A percentile compares a stretch with the other conserved stretches of the same genome.
These are phyloP conservation scores for Apotomis capreana DNA, from an alignment of 2,888 invertebrate species.

Conservation along the genomic window DNA sequence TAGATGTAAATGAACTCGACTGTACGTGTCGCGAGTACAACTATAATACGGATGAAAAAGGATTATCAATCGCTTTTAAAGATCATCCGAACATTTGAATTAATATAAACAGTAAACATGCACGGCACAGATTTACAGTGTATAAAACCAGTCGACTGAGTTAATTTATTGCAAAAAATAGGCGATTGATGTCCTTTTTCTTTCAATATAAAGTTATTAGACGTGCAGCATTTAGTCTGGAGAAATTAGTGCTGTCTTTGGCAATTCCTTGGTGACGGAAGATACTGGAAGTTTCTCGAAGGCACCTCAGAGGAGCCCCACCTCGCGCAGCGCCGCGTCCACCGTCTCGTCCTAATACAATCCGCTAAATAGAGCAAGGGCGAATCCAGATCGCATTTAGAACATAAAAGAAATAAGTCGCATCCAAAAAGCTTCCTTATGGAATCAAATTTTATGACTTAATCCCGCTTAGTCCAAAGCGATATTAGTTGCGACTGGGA, in stretches of 20 bases:
- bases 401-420: neutral
- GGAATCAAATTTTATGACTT: no score
- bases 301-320: constrained; percentile 91
- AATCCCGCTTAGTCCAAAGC: no score
- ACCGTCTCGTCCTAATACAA: constrained; percentile 92
- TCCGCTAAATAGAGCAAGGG: constrained; percentile 29
- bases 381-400: neutral
- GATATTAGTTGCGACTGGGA: neutral
- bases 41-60: neutral
- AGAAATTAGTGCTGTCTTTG: constrained; percentile 36
- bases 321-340: constrained; percentile 96
- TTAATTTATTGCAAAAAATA: no score
- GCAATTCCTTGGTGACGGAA: constrained; percentile 42
- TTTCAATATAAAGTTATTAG: neutral
- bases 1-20: no score
- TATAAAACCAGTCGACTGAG: no score
- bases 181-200: no score
- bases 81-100: no score
- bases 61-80: neutral
- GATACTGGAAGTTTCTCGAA: constrained; percentile 45
- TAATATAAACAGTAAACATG: no score
- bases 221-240: neutral
- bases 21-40: neutral
- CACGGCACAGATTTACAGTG: no score
- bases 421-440: no score